Conservation (phyloP, 2,888 invertebrate genomes). For the Erpobdella octoculata region DNA sequence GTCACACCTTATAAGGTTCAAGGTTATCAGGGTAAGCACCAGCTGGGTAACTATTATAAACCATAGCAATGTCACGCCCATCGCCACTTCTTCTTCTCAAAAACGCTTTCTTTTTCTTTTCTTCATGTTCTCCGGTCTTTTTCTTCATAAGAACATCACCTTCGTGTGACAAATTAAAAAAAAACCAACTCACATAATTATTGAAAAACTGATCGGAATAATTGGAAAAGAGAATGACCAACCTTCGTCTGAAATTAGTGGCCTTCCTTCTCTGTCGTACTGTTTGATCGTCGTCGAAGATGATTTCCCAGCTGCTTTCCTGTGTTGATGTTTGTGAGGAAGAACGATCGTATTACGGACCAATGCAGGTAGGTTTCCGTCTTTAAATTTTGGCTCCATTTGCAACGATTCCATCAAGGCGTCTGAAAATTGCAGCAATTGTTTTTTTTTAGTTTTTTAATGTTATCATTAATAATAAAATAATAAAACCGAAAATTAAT, state of each 20-base stretch:
- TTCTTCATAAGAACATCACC: constrained; percentile 1
- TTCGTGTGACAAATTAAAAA: no score
- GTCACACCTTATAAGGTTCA: constrained; percentile 36
- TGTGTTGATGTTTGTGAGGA: constrained; percentile 37
- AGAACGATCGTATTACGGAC: constrained; percentile 29
- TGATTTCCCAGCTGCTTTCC: constrained; percentile 26
- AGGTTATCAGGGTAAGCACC: constrained; percentile 36
- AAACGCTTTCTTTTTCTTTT: constrained; percentile 5
- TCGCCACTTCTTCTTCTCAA: constrained; percentile 27
- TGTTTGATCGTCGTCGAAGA: constrained; percentile 23
- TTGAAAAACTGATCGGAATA: background rate
- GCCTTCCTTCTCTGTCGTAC: constrained; percentile 16
- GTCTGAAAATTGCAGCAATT: constrained; percentile 10
- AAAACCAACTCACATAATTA: background rate
- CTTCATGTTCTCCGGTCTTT: background rate
- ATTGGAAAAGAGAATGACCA: background rate
- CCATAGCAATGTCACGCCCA: constrained; percentile 32
- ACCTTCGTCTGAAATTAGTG: constrained; percentile 9
- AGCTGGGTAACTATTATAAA: constrained; percentile 35
- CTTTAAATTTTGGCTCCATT: constrained; percentile 16
- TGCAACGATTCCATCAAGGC: constrained; percentile 23
- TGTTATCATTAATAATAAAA: background rate
- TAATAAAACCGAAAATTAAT: background rate
- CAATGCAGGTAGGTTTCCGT: constrained; percentile 17
- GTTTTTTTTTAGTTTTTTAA: background rate